Percentiles rank a stretch among this genome's conserved stretches.
phyloP scores from a whole-genome alignment of 92 coral and sea anemone species.

The Epizoanthus scotinus region DNA sequence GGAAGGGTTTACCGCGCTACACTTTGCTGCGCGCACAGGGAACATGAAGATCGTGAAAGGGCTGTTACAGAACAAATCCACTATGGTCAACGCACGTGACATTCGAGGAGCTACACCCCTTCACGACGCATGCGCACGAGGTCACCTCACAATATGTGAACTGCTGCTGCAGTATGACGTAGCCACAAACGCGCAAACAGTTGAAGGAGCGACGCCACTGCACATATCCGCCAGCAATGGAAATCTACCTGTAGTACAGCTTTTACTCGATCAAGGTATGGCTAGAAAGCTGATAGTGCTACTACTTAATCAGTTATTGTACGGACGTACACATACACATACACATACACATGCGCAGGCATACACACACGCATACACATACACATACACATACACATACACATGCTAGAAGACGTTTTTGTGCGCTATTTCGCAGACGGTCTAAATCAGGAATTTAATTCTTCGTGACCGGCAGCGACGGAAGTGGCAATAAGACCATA shows the following conservation, averaged over 20 bases:
- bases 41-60: background rate
- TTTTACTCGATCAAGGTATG: slow-evolving; percentile 20
- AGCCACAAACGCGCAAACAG: slow-evolving; percentile 33
- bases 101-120: slow-evolving; percentile 34
- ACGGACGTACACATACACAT: no score
- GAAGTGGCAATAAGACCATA: no score
- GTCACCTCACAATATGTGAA: slow-evolving; percentile 24
- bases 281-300: no score
- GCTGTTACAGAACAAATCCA: slow-evolving; percentile 19
- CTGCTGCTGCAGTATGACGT: slow-evolving; percentile 16
- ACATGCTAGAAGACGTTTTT: no score
- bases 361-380: no score
- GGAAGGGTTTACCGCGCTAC: slow-evolving; percentile 37
- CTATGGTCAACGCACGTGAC: slow-evolving; percentile 38
- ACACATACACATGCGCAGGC: no score
- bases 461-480: no score
- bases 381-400: no score
- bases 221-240: slow-evolving; percentile 37
- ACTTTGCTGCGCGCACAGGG: slow-evolving; percentile 36
- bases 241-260: slow-evolving; percentile 22
- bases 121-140: slow-evolving; percentile 40
- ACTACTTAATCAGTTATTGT: no score
- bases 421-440: no score
- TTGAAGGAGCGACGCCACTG: slow-evolving; percentile 35
- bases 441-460: no score